Base-by-base conservation (phyloP, 1,140 invertebrate species). In the Sinella curviseta region DNA sequence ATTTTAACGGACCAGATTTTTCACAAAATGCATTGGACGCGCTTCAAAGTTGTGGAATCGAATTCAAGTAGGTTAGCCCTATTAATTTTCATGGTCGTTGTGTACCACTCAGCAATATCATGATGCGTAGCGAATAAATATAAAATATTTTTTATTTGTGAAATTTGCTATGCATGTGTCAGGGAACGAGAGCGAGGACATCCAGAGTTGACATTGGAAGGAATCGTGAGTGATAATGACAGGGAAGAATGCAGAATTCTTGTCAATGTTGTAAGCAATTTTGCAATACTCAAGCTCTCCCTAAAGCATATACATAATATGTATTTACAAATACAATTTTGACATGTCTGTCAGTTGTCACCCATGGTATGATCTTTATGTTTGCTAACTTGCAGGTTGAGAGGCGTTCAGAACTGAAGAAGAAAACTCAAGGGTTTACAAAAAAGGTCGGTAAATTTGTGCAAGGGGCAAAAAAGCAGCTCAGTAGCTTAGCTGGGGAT, bases 131-230 rank as follows among this genome's bases (percentile, higher is more conserved):
- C n/a, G n/a, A 48, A 48, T 48, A 48, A 48, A 48, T 8, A 48
- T 48, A 65, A 65, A 65, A 65, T 26, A 65, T 65, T 16, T 65
- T 65, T 26, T n/a, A 65, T 70, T n/a, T n/a, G n/a, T n/a, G n/a
- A n/a, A n/a, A 33, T 31, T 16, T 70, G 26, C 65, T 48, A 33
- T 31, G 2, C 1, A 70, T 70, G 26, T 17, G 12, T 60, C 8
- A 70, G 65, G n/a, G 31, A 31, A 33, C 3, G 65, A n/a, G 65
- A 70, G 31, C 65, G 65, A 70, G 65, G 65, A 31, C 65, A 8
- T 2, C 8, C 26, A 31, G 65, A 70, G 31, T 33, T 70, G n/a
- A 33, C 65, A 24, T 70, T 70, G 12, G n/a, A 33, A 31, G 31
- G 65, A 2, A 70, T 70, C 12, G 65, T 70, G 2, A 16, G 31